Conservation (phyloP, 2,797 vertebrate species). For the Anguilla obscura region DNA sequence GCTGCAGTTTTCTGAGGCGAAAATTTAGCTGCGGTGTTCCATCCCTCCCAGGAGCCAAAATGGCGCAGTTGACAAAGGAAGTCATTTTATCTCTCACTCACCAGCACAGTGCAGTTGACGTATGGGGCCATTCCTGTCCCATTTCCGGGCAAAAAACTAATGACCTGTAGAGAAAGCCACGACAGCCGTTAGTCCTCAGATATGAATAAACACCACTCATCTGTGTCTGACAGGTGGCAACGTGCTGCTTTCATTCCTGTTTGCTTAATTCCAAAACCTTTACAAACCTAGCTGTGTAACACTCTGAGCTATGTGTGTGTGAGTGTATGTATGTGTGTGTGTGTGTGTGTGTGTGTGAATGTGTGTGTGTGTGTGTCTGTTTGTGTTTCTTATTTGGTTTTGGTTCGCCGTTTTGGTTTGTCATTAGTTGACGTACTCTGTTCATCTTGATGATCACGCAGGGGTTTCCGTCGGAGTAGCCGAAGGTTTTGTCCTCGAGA, state of each 20-base stretch:
- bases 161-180: slow-evolving; percentile 69
- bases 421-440: slow-evolving; percentile 69
- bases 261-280: neutral
- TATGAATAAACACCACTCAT: neutral
- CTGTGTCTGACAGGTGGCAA: neutral
- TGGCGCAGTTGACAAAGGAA: neutral
- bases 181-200: neutral
- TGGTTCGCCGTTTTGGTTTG: too few relatives aligned
- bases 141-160: slow-evolving; percentile 74
- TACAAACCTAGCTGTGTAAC: neutral
- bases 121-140: slow-evolving; percentile 62
- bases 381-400: neutral
- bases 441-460: slow-evolving; percentile 92
- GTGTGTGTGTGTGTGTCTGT: too few relatives aligned
- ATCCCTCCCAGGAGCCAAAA: neutral
- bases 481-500: slow-evolving; percentile 74
- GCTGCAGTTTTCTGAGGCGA: neutral
- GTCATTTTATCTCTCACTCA: slow-evolving; percentile 60
- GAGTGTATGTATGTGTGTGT: neutral
- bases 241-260: too few relatives aligned
- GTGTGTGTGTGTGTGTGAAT: too few relatives aligned
- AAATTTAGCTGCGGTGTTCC: neutral
- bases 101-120: slow-evolving; percentile 78
- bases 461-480: slow-evolving; percentile 77
- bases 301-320: neutral